Base-by-base conservation (phyloP, 35 echinoderm and acorn worm genomes). In the Apostichopus californicus region DNA sequence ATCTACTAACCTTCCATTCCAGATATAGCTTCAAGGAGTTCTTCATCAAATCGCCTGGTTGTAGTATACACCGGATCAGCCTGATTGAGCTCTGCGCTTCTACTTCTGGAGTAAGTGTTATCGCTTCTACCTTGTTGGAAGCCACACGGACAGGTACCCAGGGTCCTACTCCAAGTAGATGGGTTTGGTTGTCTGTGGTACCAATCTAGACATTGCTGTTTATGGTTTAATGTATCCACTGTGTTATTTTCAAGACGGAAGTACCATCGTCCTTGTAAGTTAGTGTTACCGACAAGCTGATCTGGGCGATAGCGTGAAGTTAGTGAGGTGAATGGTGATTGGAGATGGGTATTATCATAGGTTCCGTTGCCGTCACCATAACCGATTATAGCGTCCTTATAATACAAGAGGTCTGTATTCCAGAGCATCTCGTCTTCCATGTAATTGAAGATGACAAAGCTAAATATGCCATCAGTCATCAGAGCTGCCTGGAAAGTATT, bases 401-500 rank as follows among this genome's bases (percentile, higher is more conserved):
- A 5, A 8, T 26, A 15, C 8, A 90, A n/a, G 17, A 92, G 9
- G 8, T 88, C 72, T 6, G 65, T 15, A 66, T 93, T 86, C 95
- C 95, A 96, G 13, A 79, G 52, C 95, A 93, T 93, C 14, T 81
- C 81, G 60, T 91, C 63, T 25, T 90, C 88, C 73, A 71, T 81
- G 84, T 93, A 96, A 81, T 96, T 96, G 56, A 93, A 79, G 8
- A 96, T 90, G 0, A 57, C 77, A 80, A 88, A 96, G 18, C 88
- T 71, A 57, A 63, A 91, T 5, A 20, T 88, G 13, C 92, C 92
- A 58, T 96, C 95, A 0, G 95, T 96, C 56, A 86, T 61, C 7
- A 96, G 63, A 9, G 77, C 89, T 66, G 92, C 92, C 60, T 96
- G 95, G 88, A 93, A 96, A 0, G 95, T 93, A 60, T 93, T 93